Conservation (phyloP, 2,888 invertebrate species). For the Ormia ochracea region DNA sequence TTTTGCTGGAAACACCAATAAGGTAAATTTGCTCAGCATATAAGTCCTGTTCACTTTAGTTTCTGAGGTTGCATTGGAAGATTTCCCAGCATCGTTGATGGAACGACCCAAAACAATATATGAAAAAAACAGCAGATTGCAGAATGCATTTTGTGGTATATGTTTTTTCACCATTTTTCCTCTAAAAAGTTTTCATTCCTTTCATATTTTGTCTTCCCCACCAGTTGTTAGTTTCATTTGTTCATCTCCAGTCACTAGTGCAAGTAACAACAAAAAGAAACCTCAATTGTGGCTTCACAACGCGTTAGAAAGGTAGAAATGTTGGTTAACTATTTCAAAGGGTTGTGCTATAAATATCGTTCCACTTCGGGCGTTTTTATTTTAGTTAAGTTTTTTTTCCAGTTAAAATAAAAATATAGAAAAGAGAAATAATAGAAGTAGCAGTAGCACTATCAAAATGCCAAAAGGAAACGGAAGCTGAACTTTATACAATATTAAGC, state of each 20-base stretch:
- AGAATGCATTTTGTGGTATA: no score
- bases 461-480: slow-evolving; percentile 43
- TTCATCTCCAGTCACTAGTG: slow-evolving; percentile 32
- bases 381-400: slow-evolving; percentile 1
- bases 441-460: neutral
- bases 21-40: no score
- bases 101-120: no score
- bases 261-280: slow-evolving; percentile 28
- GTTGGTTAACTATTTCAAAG: slow-evolving; percentile 35
- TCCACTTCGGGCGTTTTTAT: neutral
- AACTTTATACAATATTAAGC: slow-evolving; percentile 16
- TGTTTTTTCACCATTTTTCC: neutral
- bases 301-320: slow-evolving; percentile 45
- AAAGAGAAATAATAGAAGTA: slow-evolving; percentile 11
- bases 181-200: neutral
- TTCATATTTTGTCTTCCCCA: slow-evolving; percentile 10
- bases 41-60: no score
- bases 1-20: no score
- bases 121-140: no score
- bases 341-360: neutral
- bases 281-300: slow-evolving; percentile 47
- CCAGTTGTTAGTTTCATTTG: slow-evolving; percentile 15
- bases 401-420: neutral
- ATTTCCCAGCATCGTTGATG: no score
- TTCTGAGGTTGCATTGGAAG: no score